These are phyloP conservation scores for Dermatemys mawii DNA, from an alignment of 2,113 vertebrate species.

Conservation along the genomic window DNA sequence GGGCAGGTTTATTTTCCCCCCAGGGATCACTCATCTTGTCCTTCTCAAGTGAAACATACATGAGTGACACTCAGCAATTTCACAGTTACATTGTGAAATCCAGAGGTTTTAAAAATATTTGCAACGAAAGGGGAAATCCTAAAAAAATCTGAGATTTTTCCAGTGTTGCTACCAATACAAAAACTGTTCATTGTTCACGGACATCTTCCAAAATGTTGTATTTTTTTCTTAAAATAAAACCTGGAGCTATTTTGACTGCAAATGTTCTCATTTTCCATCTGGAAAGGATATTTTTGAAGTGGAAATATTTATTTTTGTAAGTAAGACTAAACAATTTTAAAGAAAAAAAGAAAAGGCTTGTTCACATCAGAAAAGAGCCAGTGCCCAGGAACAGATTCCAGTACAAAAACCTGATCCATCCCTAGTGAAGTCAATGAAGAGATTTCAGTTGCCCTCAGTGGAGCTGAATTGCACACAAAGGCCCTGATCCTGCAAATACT, in stretches of 20 bases:
- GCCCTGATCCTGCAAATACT: not conserved
- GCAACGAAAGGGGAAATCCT: not conserved
- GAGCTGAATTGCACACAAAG: not conserved
- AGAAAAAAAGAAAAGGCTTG: not conserved
- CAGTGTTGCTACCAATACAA: not conserved
- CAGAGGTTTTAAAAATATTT: not conserved
- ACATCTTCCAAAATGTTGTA: not conserved
- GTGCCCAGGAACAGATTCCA: not conserved
- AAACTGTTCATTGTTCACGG: not conserved
- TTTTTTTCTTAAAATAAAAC: not conserved
- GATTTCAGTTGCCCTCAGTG: not conserved
- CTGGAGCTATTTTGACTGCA: not conserved
- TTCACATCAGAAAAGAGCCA: not conserved
- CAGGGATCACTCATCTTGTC: not conserved
- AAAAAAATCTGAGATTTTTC: not conserved
- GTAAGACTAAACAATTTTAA: not conserved
- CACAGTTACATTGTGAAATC: not conserved
- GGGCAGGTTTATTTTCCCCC: not conserved
- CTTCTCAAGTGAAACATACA: not conserved
- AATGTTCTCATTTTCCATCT: not conserved
- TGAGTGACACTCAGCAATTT: not conserved
- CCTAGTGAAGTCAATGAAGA: not conserved
- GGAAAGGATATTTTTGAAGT: not conserved
- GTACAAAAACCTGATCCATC: not conserved
- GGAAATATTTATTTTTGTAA: not conserved